Evolutionary conservation across 2,888 invertebrate genomes (phyloP).

Genomic region (Encarsia formosa): DNA sequence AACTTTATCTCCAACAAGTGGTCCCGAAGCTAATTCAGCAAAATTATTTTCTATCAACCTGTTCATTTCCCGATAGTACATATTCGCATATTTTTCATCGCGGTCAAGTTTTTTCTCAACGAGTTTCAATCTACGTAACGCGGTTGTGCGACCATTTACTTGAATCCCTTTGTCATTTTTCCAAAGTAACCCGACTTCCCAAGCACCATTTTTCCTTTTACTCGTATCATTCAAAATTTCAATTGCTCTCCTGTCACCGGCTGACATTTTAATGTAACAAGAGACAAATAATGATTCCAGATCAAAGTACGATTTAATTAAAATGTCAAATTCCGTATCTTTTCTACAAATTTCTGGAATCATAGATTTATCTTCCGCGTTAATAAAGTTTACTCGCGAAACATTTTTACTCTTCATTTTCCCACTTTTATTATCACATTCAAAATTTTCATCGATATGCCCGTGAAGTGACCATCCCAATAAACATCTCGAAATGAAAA

Average conservation of each 20-base stretch:
- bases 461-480: background rate
- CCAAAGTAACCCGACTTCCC: conserved; percentile 4
- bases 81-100: background rate
- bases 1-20: too few relatives aligned
- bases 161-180: background rate
- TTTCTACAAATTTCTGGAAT: too few relatives aligned
- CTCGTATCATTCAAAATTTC: conserved; percentile 3
- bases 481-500: background rate
- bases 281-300: too few relatives aligned
- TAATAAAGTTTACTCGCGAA: too few relatives aligned
- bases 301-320: too few relatives aligned
- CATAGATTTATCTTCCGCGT: too few relatives aligned
- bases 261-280: too few relatives aligned
- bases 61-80: background rate
- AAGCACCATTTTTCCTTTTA: background rate
- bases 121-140: background rate
- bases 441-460: background rate
- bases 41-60: background rate
- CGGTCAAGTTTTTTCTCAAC: background rate
- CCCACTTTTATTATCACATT: too few relatives aligned
- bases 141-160: background rate
- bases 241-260: background rate
- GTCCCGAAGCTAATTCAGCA: background rate
- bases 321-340: too few relatives aligned
- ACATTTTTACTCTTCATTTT: too few relatives aligned